Evolutionary conservation across 2,888 invertebrate genomes (phyloP).

Genomic region (Chrysomela aeneicollis): DNA sequence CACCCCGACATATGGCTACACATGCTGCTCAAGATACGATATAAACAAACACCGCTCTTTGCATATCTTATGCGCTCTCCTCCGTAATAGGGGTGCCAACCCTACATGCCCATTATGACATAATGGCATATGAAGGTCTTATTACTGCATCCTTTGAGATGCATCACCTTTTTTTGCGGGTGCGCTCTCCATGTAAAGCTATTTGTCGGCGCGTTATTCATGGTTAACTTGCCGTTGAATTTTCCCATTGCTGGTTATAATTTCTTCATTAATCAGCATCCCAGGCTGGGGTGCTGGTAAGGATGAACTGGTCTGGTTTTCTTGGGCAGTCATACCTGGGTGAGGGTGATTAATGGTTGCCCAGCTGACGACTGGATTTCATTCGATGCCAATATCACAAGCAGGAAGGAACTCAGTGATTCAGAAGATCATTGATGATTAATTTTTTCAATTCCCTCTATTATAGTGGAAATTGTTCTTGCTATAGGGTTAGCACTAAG

Average conservation of each 20-base stretch:
- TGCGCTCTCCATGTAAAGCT: constrained; percentile 42
- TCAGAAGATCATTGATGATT: constrained; percentile 17
- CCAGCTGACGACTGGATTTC: constrained; percentile 4
- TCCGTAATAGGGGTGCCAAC: constrained; percentile 52
- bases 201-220: constrained; percentile 42
- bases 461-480: neutral
- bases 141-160: constrained; percentile 45
- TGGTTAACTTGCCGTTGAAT: constrained; percentile 25
- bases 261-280: constrained; percentile 31
- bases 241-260: constrained; percentile 34
- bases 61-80: constrained; percentile 59
- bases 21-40: constrained; percentile 58
- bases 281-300: constrained; percentile 6
- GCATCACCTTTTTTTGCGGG: constrained; percentile 41
- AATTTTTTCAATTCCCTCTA: constrained; percentile 1
- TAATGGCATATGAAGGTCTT: constrained; percentile 57
- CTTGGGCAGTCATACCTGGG: constrained; percentile 13
- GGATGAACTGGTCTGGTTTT: constrained; percentile 10
- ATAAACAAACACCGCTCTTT: constrained; percentile 62
- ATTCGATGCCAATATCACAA: constrained; percentile 3
- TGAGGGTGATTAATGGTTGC: constrained; percentile 3
- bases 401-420: constrained; percentile 15
- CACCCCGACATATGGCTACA: constrained; percentile 61
- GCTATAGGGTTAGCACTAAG: too few relatives aligned
- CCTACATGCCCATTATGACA: constrained; percentile 56